Percentiles rank a stretch among this genome's conserved stretches.
These are phyloP conservation scores for Calameuta filiformis DNA, from an alignment of 2,888 invertebrate species.

Conservation along the genomic window DNA sequence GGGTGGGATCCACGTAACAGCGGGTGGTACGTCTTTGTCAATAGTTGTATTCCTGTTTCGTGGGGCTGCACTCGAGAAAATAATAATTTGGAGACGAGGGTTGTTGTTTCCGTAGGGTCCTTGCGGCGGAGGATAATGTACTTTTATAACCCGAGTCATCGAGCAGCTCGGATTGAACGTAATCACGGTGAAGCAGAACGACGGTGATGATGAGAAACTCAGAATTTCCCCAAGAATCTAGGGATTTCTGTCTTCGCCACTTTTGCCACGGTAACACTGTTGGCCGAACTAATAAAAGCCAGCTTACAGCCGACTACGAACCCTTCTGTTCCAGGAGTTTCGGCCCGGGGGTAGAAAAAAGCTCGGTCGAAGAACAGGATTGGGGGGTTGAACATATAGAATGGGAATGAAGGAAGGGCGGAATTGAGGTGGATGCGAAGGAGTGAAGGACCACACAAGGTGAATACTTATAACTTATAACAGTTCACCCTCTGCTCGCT, in stretches of 20 bases:
- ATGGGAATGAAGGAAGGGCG: neutral
- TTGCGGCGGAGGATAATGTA: neutral
- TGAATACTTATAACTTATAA: conserved; percentile 14
- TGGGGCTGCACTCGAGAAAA: neutral
- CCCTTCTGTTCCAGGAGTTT: neutral
- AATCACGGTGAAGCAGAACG: neutral
- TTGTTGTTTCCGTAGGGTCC: neutral
- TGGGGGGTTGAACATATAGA: neutral
- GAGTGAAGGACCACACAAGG: neutral
- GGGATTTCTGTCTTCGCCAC: neutral
- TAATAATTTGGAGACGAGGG: neutral
- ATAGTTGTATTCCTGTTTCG: neutral
- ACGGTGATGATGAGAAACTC: neutral
- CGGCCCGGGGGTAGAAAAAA: neutral
- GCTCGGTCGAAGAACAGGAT: neutral
- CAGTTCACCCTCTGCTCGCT: neutral
- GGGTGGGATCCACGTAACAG: neutral
- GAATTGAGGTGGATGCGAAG: neutral
- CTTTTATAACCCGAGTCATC: neutral
- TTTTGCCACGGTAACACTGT: conserved; percentile 24
- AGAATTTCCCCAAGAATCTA: neutral
- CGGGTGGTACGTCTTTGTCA: neutral
- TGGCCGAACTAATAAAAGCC: conserved; percentile 40
- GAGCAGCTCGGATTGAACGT: neutral
- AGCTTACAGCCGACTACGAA: conserved; percentile 23